Percentiles rank a stretch among this genome's conserved stretches.
These are phyloP conservation scores for Dolichotis patagonum DNA, from an alignment of 2,113 vertebrate species.

Conservation along the genomic window DNA sequence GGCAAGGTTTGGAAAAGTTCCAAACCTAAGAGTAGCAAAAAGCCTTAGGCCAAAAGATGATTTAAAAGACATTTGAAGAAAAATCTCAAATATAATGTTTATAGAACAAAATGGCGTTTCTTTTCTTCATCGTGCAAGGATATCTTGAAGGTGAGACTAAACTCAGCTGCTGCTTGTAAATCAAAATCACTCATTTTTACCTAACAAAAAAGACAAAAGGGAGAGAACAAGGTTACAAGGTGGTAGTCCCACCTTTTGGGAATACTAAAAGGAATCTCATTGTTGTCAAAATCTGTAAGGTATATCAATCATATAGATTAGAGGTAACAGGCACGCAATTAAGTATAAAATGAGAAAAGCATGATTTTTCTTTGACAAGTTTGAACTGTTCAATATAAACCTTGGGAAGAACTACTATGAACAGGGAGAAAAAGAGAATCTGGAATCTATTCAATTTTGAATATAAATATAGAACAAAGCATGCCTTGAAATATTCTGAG, in stretches of 20 bases:
- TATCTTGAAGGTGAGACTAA: slow-evolving; percentile 63
- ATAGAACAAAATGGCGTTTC: slow-evolving; percentile 47
- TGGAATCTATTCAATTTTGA: slow-evolving; percentile 24
- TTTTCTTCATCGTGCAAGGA: slow-evolving; percentile 56
- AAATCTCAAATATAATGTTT: slow-evolving; percentile 56
- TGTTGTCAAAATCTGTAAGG: slow-evolving; percentile 51
- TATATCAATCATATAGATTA: slow-evolving; percentile 39
- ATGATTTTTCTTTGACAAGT: slow-evolving; percentile 45
- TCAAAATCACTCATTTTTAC: slow-evolving; percentile 67
- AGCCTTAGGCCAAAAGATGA: background rate
- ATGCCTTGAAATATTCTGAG: background rate
- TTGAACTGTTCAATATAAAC: slow-evolving; percentile 53
- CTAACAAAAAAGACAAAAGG: slow-evolving; percentile 44
- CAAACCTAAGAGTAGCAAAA: slow-evolving; percentile 37
- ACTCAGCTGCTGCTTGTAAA: slow-evolving; percentile 56
- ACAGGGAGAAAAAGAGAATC: background rate
- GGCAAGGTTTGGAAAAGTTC: background rate
- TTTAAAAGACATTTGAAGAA: slow-evolving; percentile 50
- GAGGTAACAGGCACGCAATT: slow-evolving; percentile 30
- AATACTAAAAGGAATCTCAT: slow-evolving; percentile 32
- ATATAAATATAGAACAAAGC: slow-evolving; percentile 43
- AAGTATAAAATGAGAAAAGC: slow-evolving; percentile 45
- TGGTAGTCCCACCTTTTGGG: background rate
- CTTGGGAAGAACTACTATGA: background rate
- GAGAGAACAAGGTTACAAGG: slow-evolving; percentile 21